These are phyloP conservation scores for Aphyosemion australe DNA, from an alignment of 2,113 vertebrate genomes.

Conservation along the genomic window DNA sequence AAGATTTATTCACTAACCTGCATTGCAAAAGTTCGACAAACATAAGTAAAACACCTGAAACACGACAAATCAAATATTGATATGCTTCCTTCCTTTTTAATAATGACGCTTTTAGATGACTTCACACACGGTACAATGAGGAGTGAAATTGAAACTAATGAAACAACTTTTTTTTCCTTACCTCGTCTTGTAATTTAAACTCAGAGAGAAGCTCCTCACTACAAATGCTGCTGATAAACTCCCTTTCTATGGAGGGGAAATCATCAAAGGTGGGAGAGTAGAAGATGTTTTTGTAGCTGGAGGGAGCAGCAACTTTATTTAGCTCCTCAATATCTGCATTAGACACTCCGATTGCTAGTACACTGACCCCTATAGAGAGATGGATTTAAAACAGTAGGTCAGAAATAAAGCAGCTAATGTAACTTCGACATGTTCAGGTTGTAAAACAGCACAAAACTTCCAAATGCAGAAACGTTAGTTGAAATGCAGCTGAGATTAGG, in stretches of 20 bases:
- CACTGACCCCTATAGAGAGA: slow-evolving; percentile 79
- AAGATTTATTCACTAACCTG: too few relatives aligned
- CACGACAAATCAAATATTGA: too few relatives aligned
- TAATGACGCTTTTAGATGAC: too few relatives aligned
- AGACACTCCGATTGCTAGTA: slow-evolving; percentile 84
- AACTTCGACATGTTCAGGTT: background rate
- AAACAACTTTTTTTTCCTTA: slow-evolving; percentile 20
- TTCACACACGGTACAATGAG: background rate
- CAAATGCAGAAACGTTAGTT: background rate
- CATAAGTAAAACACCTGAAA: too few relatives aligned
- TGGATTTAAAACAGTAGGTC: background rate
- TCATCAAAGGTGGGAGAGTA: slow-evolving; percentile 83
- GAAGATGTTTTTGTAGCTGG: slow-evolving; percentile 83
- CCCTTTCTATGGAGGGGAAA: slow-evolving; percentile 82
- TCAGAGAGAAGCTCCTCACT: slow-evolving; percentile 72
- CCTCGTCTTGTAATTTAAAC: slow-evolving; percentile 70
- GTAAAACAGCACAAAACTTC: background rate
- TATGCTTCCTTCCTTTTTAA: too few relatives aligned
- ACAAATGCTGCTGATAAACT: slow-evolving; percentile 84
- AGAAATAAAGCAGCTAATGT: background rate
- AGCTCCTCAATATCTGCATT: slow-evolving; percentile 84
- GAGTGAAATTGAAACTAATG: background rate
- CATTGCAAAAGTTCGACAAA: too few relatives aligned
- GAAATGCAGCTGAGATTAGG: background rate
- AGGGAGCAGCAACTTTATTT: slow-evolving; percentile 77